Evolutionary conservation across 1,140 invertebrate species (phyloP).

Genomic region (Drosophila lacertosa): DNA sequence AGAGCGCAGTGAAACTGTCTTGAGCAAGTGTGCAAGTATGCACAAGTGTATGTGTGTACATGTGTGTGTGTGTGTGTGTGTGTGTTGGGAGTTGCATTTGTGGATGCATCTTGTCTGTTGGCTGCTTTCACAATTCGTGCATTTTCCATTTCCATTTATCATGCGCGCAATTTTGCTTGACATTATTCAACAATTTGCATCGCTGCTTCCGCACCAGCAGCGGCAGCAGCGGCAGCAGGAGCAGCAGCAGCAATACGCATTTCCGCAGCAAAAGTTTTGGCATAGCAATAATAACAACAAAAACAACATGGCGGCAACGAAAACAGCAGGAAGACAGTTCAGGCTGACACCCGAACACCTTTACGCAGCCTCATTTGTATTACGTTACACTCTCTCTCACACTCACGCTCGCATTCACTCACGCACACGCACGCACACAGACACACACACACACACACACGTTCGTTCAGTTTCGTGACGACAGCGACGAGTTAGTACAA

Average conservation of each 20-base stretch:
- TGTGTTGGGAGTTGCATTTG: not conserved
- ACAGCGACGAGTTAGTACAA: conserved; percentile 20
- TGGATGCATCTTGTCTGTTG: conserved; percentile 27
- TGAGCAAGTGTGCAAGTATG: not conserved
- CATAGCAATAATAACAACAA: conserved; percentile 8
- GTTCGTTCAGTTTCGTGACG: no score
- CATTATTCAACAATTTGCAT: conserved; percentile 79
- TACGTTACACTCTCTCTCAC: conserved; percentile 20
- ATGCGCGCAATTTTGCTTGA: conserved; percentile 67
- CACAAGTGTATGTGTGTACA: not conserved
- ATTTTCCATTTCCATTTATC: conserved; percentile 48
- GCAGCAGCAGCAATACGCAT: conserved; percentile 32
- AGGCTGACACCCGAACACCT: conserved; percentile 47
- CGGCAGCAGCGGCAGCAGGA: conserved; percentile 30
- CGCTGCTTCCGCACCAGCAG: conserved; percentile 60
- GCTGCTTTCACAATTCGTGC: conserved; percentile 35
- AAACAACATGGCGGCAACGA: conserved; percentile 23
- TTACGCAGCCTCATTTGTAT: conserved; percentile 53
- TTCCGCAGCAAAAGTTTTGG: conserved; percentile 45
- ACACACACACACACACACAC: conserved; percentile 25
- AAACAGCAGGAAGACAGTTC: conserved; percentile 21
- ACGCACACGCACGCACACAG: conserved; percentile 21
- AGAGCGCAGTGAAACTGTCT: not conserved
- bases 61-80: not conserved
- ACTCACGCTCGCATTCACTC: conserved; percentile 1